Evolutionary conservation across 2,888 invertebrate genomes (phyloP).

Genomic region (Epinotia demarniana): DNA sequence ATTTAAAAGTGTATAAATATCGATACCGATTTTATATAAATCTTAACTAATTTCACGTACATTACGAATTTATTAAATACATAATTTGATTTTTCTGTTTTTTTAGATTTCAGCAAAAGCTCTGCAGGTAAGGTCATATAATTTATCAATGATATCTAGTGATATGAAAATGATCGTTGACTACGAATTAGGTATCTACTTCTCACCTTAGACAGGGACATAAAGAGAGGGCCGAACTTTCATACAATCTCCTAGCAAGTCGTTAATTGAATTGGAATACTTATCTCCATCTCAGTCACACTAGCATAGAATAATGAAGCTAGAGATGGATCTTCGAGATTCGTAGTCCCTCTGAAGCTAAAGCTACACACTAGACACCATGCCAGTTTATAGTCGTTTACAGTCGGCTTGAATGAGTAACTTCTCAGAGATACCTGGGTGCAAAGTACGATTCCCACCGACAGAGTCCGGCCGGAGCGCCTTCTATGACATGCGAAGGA

Average conservation of each 20-base stretch:
- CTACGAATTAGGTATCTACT: slow-evolving; percentile 41
- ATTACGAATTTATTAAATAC: slow-evolving; percentile 25
- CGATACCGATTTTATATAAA: slow-evolving; percentile 35
- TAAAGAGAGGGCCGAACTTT: not conserved
- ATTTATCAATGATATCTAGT: slow-evolving; percentile 52
- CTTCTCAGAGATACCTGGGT: too few species aligned
- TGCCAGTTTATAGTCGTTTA: not conserved
- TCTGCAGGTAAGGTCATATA: slow-evolving; percentile 32
- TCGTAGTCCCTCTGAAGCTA: not conserved
- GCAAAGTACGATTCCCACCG: too few species aligned
- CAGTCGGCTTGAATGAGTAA: too few species aligned
- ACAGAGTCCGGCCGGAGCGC: too few species aligned
- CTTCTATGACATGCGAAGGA: too few species aligned
- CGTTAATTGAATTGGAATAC: too few species aligned
- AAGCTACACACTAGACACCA: not conserved
- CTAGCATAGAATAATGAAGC: not conserved
- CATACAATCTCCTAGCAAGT: not conserved
- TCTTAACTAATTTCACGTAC: slow-evolving; percentile 14
- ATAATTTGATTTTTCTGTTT: slow-evolving; percentile 29
- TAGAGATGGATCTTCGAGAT: not conserved
- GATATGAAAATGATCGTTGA: slow-evolving; percentile 57
- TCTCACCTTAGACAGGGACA: slow-evolving; percentile 44
- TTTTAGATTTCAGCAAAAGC: slow-evolving; percentile 33
- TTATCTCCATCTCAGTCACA: not conserved
- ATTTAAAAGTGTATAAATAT: slow-evolving; percentile 35